Evolutionary conservation across 2,113 vertebrate genomes (phyloP).

Genomic region (Oreochromis spilurus): DNA sequence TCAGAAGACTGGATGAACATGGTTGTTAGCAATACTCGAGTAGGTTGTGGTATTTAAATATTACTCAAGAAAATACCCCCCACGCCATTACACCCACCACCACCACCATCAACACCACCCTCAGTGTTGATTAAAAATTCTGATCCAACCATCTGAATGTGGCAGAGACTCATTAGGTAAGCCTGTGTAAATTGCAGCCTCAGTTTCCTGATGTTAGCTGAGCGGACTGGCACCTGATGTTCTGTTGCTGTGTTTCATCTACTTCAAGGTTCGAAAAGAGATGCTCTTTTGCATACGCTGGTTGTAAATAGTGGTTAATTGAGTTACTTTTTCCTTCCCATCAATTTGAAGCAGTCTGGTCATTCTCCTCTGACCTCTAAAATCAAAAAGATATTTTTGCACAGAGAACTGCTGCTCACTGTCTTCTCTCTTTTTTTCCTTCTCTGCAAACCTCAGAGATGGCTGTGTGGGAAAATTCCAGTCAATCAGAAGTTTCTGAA

Average conservation of each 20-base stretch:
- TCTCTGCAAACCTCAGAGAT: background rate
- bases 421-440: fast-evolving
- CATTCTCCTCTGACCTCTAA: background rate
- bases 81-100: background rate
- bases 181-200: background rate
- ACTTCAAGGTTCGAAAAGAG: background rate
- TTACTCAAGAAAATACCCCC: background rate
- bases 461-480: background rate
- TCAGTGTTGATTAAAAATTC: background rate
- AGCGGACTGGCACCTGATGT: background rate
- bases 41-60: too few species aligned
- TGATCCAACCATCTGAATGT: background rate
- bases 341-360: background rate
- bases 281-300: background rate
- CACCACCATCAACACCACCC: background rate
- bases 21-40: background rate
- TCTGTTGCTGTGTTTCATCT: background rate
- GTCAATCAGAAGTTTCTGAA: background rate
- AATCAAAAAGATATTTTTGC: background rate
- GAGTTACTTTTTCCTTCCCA: background rate
- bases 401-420: background rate
- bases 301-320: background rate
- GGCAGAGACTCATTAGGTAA: background rate
- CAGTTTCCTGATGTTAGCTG: background rate
- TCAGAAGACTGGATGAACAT: background rate